Evolutionary conservation across 1,140 invertebrate genomes (phyloP).

Genomic region (Caenorhabditis brenneri): DNA sequence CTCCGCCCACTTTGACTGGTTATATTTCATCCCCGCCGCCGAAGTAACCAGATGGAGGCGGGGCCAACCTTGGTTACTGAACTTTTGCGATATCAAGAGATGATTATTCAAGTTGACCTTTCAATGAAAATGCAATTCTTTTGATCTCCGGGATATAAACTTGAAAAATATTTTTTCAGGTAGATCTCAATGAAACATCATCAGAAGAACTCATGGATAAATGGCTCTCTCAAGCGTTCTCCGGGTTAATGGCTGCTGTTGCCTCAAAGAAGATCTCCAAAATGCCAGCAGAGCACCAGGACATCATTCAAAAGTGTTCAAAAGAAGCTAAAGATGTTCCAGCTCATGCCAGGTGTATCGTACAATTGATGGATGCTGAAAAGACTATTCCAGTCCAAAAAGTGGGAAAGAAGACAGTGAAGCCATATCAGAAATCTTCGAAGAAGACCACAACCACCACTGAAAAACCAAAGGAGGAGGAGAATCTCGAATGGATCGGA

Average conservation of each 20-base stretch:
- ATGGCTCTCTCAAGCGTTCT: constrained; percentile 58
- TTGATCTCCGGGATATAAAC: background rate
- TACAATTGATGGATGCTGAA: constrained; percentile 43
- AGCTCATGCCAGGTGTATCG: constrained; percentile 52
- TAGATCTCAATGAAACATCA: constrained; percentile 55
- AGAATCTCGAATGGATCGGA: constrained; percentile 53
- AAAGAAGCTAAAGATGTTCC: constrained; percentile 51
- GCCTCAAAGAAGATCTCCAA: constrained; percentile 55
- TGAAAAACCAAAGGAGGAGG: constrained; percentile 26
- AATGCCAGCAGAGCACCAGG: constrained; percentile 36
- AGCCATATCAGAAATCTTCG: background rate
- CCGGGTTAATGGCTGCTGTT: constrained; percentile 60
- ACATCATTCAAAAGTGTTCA: constrained; percentile 53
- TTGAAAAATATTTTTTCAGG: constrained; percentile 29
- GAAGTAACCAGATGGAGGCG: too few relatives aligned
- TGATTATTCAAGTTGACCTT: background rate
- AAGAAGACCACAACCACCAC: background rate
- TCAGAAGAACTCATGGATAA: constrained; percentile 54
- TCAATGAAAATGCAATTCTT: background rate
- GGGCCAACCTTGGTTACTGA: too few relatives aligned
- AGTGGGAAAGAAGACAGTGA: background rate
- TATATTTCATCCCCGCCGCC: too few relatives aligned
- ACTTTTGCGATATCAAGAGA: too few relatives aligned
- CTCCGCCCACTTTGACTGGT: too few relatives aligned
- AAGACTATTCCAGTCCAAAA: background rate